Percentiles rank a stretch among this genome's conserved stretches.
phyloP scores from a whole-genome alignment of 2,113 vertebrate species.

The Pachycephala philippinensis region DNA sequence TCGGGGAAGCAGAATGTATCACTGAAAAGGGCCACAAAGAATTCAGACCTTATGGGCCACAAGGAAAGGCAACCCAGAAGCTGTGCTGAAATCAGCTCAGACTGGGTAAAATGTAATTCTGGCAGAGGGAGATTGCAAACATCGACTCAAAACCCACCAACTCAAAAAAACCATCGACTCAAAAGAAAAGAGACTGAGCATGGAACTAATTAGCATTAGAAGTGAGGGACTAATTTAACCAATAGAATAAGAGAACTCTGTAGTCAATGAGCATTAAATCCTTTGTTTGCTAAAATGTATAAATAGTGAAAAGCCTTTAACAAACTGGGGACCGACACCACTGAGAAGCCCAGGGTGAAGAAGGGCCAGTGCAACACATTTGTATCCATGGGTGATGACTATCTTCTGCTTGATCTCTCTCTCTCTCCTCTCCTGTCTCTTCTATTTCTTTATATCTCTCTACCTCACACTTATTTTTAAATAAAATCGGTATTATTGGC shows the following conservation, averaged over 20 bases:
- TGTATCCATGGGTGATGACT: not conserved
- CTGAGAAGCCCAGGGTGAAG: not conserved
- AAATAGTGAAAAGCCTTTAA: not conserved
- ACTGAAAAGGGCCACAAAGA: not conserved
- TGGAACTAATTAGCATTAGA: too few species aligned
- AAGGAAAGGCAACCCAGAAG: not conserved
- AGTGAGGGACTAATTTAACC: not conserved
- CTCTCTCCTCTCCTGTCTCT: not conserved
- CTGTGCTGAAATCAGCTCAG: not conserved
- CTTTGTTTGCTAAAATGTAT: not conserved
- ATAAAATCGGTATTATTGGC: not conserved
- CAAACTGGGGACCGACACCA: not conserved
- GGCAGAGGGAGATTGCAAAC: not conserved
- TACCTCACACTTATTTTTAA: not conserved
- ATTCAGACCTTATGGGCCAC: not conserved
- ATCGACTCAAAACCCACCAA: not conserved
- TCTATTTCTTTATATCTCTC: not conserved
- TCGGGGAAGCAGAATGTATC: not conserved
- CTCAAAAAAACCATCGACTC: fast-evolving
- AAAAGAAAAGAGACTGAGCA: not conserved
- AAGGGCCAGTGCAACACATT: not conserved
- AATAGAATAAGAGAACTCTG: not conserved
- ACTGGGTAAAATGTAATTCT: not conserved
- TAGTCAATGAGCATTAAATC: not conserved
- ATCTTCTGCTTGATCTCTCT: not conserved